Evolutionary conservation across 2,888 invertebrate genomes (phyloP).

Genomic region (Theodoxus fluviatilis): DNA sequence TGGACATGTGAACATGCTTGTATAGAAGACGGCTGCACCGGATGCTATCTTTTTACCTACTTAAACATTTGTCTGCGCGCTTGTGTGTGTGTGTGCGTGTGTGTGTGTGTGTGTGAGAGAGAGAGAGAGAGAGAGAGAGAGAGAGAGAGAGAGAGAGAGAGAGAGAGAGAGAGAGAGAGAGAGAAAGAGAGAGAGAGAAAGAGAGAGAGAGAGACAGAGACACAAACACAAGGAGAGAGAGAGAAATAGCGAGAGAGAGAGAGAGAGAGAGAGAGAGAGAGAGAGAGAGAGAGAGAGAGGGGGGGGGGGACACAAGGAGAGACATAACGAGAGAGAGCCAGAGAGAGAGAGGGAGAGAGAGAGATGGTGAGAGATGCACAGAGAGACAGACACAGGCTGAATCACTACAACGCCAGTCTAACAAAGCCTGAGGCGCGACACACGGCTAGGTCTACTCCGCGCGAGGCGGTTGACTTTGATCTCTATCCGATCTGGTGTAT

Average conservation of each 20-base stretch:
- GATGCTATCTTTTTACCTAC: too few species aligned
- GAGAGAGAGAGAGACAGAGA: not conserved
- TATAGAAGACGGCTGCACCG: too few species aligned
- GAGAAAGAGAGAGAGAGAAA: not conserved
- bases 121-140: slow-evolving; percentile 12
- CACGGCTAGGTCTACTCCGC: too few species aligned
- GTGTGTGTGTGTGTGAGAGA: not conserved
- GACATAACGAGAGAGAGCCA: slow-evolving; percentile 4
- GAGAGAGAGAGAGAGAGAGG: slow-evolving; percentile 20
- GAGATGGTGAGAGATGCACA: slow-evolving; percentile 12
- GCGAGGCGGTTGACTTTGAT: too few species aligned
- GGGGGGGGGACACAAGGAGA: slow-evolving; percentile 10
- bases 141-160: not conserved
- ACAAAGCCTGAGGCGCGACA: too few species aligned
- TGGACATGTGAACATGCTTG: too few species aligned
- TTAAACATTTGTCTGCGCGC: too few species aligned
- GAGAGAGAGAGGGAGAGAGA: slow-evolving; percentile 19
- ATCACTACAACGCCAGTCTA: too few species aligned
- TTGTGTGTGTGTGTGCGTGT: slow-evolving; percentile 9
- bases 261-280: slow-evolving; percentile 18
- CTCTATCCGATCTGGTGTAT: too few species aligned
- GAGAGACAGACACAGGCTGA: too few species aligned
- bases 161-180: not conserved
- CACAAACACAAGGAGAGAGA: not conserved
- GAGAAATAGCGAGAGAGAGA: slow-evolving; percentile 3